phyloP scores from a whole-genome alignment of 2,888 invertebrate species.

The Eupsilia transversa region DNA sequence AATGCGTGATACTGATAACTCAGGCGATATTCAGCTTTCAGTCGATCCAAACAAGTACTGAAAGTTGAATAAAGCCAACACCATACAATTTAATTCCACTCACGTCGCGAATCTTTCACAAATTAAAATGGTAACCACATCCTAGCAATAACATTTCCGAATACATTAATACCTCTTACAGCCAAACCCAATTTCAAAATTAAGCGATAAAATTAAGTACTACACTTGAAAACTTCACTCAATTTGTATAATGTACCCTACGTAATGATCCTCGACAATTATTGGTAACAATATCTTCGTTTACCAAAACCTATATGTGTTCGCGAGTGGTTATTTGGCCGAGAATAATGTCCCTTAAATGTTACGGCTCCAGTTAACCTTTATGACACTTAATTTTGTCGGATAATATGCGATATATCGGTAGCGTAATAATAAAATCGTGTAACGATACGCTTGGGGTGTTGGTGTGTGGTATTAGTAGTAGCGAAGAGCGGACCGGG shows the following conservation, averaged over 20 bases:
- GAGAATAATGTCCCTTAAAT: slow-evolving; percentile 81
- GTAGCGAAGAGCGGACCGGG: slow-evolving; percentile 14
- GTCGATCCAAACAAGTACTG: too few relatives aligned
- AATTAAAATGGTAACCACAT: slow-evolving; percentile 26
- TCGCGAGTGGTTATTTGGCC: slow-evolving; percentile 74
- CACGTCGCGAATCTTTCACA: slow-evolving; percentile 8
- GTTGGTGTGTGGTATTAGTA: slow-evolving; percentile 54
- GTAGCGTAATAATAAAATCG: slow-evolving; percentile 84
- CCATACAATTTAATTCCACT: slow-evolving; percentile 21
- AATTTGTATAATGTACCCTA: slow-evolving; percentile 56
- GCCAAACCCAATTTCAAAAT: slow-evolving; percentile 56
- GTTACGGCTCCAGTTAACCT: slow-evolving; percentile 84
- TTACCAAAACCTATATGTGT: slow-evolving; percentile 67
- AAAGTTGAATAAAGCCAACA: too few relatives aligned
- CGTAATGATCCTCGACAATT: slow-evolving; percentile 51
- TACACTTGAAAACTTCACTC: slow-evolving; percentile 40
- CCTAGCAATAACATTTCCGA: slow-evolving; percentile 52
- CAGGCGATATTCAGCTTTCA: too few relatives aligned
- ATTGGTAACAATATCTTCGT: slow-evolving; percentile 65
- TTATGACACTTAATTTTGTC: slow-evolving; percentile 89
- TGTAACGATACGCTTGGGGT: slow-evolving; percentile 82
- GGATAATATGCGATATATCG: slow-evolving; percentile 79
- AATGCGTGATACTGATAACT: too few relatives aligned
- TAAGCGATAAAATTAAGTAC: slow-evolving; percentile 61
- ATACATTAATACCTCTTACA: slow-evolving; percentile 37